Base-by-base conservation (phyloP, 2,888 invertebrate genomes). In the Drosophila ustulata region DNA sequence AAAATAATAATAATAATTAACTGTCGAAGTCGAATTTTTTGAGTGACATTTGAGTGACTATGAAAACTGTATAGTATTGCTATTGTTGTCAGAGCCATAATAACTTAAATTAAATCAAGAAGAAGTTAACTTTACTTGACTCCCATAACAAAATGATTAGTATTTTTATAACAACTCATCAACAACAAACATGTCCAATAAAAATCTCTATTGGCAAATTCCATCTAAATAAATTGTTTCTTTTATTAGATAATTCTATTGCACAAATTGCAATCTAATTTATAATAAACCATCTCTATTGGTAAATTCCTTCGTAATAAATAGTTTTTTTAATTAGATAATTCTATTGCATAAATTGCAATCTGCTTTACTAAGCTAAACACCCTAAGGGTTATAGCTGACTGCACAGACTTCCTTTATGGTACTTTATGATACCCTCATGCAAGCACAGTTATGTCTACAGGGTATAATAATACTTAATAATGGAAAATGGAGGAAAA, bases 381-480 rank as follows among this genome's bases (percentile, higher is more conserved):
- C 18, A 18, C 18, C 18, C 18, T 18, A 39, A 39, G 39, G 39
- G 39, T 18, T 13, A 39, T 4, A 39, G 39, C 3, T 34, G 11
- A 5, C 28, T 28, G 32, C 32, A 32, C 3, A 5, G 39, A 41
- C 39, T 41, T 41, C 39, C 39, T 41, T 41, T 18, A 13, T 13
- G 39, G 11, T 41, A 41, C 39, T 41, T 41, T 41, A 41, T 41
- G 39, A 41, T 13, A 41, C 39, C 13, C 7, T 18, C 18, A 41
- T 11, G 39, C 39, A 18, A 11, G 1, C 18, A 41, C 39, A 41
- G 39, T 41, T 41, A 41, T 41, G 13, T 13, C 7, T 57, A 57
- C 59, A 75, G 77, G 47, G 68, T 61, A 65, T 55, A 5, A 9
- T 13, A 52, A 53, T 37, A 37, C 18, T 28, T 64, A 65, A 71